Conservation (phyloP, 2,113 vertebrate genomes). For the Sprattus sprattus region DNA sequence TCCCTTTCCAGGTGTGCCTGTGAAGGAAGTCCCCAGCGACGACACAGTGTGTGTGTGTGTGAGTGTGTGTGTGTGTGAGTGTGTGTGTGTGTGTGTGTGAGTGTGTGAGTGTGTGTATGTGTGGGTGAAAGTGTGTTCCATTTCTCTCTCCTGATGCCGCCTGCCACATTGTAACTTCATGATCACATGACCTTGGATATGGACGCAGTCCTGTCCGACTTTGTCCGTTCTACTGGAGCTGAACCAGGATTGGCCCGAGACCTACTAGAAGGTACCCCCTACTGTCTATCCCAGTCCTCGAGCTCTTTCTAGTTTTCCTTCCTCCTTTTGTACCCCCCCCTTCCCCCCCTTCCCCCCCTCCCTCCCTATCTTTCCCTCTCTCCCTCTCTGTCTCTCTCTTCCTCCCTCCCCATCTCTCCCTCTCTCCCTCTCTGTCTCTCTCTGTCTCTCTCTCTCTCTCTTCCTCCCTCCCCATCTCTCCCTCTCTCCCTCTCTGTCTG, state of each 20-base stretch:
- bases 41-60: conserved; percentile 7
- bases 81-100: not conserved
- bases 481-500: not conserved
- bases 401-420: no score
- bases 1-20: conserved; percentile 54
- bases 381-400: no score
- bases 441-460: not conserved
- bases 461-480: no score
- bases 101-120: not conserved
- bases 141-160: conserved; percentile 53
- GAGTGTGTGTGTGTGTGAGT: not conserved
- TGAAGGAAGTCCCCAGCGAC: not conserved
- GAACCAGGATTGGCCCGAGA: conserved; percentile 95
- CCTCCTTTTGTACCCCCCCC: not conserved
- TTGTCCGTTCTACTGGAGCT: conserved; percentile 97
- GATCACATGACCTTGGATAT: conserved; percentile 91
- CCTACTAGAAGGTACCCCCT: conserved; percentile 86
- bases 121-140: conserved; percentile 17
- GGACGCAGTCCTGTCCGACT: conserved; percentile 96
- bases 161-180: conserved; percentile 69
- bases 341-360: not conserved
- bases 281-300: not conserved
- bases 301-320: not conserved
- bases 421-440: not conserved
- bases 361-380: not conserved